Base-by-base conservation (phyloP, 2,888 invertebrate genomes). In the Biston stratarius region DNA sequence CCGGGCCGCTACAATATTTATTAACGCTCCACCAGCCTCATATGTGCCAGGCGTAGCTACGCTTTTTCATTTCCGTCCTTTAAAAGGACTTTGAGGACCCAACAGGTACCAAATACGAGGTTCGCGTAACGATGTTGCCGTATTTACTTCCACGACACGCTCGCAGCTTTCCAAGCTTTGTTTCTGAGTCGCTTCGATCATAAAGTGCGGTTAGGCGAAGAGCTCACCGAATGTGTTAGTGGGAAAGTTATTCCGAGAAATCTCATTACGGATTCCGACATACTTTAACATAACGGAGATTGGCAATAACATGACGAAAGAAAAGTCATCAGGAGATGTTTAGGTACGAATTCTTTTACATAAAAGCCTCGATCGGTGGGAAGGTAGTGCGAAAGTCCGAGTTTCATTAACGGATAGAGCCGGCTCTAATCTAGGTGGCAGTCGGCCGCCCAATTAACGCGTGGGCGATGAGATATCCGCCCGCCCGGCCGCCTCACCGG, bases 371-470 rank as follows among this genome's bases (percentile, higher is more conserved):
- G 40, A 55, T 47, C 33, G 38, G 76, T 77, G 9, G 38, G 38
- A 38, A 79, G 79, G 81, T 80, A 77, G 71, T 78, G 74, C 76
- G 80, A 83, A 85, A 83, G 81, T 81, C 80, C 80, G 77, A 67
- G 84, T 85, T 87, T 92, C 91, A 92, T 94, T 94, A 93, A 87
- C 87, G 83, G 82, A 76, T 80, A 83, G 78, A 81, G 81, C 79
- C 77, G 77, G 74, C 77, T 81, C 82, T 88, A 89, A 91, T 90
- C 89, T 88, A 79, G 77, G 78, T 79, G 83, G 81, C 82, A 75
- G 51, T 81, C 85, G 85, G 88, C 84, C 92, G 91, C 90, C 93
- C 94, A 94, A 94, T 94, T 94, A 94, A 92, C 93, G 92, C 93
- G 90, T 89, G 85, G 91, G 91, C 92, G 91, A 90, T 88, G 84